Evolutionary conservation across 1,140 invertebrate genomes (phyloP).

Genomic region (Argopecten irradians): DNA sequence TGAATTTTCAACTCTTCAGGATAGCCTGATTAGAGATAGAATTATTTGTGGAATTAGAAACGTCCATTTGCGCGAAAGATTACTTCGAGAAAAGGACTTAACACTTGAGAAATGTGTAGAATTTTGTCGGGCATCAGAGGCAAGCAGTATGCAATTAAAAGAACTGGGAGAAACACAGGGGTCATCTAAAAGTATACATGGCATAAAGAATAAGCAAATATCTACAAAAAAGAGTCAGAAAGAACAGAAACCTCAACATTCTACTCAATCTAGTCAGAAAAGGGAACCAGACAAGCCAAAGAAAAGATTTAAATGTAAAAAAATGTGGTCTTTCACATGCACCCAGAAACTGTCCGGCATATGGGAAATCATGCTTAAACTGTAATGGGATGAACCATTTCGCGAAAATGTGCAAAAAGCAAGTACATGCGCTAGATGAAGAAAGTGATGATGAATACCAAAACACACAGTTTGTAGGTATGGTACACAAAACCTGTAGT

Average conservation of each 20-base stretch:
- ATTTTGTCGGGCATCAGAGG: background rate
- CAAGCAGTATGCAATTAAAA: background rate
- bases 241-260: background rate
- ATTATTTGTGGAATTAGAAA: constrained; percentile 21
- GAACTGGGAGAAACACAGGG: background rate
- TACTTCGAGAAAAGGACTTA: background rate
- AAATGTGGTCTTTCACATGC: constrained; percentile 12
- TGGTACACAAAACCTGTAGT: background rate
- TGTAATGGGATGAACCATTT: background rate
- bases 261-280: background rate
- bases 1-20: background rate
- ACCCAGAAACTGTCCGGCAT: constrained; percentile 24
- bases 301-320: constrained; percentile 20
- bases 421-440: background rate
- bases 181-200: background rate
- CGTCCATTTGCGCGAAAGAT: background rate
- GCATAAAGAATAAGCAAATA: background rate
- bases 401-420: background rate
- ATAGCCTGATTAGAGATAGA: constrained; percentile 12
- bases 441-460: background rate
- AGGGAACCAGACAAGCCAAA: background rate
- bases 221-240: background rate
- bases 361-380: background rate
- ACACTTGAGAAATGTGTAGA: background rate
- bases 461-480: background rate